Evolutionary conservation across 2,113 vertebrate species (phyloP), one percentile per base, ranked within the genome.

Genomic region (Arothron firmamentum): DNA sequence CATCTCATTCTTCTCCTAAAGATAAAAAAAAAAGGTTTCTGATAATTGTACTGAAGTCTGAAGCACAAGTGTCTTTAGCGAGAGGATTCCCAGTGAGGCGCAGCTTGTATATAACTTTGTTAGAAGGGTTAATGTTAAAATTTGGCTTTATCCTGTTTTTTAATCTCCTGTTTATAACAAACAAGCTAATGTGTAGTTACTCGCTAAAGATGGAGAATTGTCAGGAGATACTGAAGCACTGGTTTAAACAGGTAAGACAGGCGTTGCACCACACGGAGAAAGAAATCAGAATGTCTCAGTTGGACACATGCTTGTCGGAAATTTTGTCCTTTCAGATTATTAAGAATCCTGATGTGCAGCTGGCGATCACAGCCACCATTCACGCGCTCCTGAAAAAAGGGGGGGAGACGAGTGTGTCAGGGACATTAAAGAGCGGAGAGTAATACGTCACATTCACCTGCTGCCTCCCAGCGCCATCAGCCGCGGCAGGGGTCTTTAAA

Each of bases 391-490:
- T 31, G 28, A 9, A 12, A 11, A 38, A 12, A 38, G 12, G 6
- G 34, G 34, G 45, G 21, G 4, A 23, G 25, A 65, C 25, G 47
- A 79, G 63, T 70, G 62, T 42, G 56, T 67, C 38, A 47, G 47
- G 21, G 79, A 64, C 42, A 63, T 66, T 41, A 78, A 59, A 80
- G 72, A 74, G 34, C n/a, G 21, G 13, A 56, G 41, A 9, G 50
- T 12, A 41, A 72, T n/a, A 69, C 0, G 19, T 41, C 10, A 1
- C 34, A 50, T 64, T 68, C 77, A 78, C 75, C 69, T 82, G 61
- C 77, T 72, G 69, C 72, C 72, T 74, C 73, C 9, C 67, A 73
- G 41, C 48, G 34, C 56, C 55, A 41, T 48, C 28, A 21, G 70
- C 65, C 58, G 62, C 63, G 28, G 55, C 19, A 49, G 72, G 52